Evolutionary conservation across 2,113 vertebrate genomes (phyloP).

Genomic region (Neotragus moschatus): DNA sequence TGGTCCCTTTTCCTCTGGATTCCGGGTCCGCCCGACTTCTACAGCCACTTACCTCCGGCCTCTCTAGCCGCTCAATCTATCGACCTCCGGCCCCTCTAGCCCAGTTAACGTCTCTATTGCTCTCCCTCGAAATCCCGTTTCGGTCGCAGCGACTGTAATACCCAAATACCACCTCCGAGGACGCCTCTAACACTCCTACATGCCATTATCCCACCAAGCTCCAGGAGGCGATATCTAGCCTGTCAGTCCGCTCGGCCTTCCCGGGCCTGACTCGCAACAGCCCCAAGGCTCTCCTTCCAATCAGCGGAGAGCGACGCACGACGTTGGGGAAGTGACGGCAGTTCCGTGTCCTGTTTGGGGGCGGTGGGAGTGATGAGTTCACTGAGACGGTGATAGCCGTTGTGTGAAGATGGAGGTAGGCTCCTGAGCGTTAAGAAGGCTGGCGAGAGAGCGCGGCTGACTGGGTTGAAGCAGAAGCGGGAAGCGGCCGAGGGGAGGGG

Average conservation of each 20-base stretch:
- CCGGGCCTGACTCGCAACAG: not conserved
- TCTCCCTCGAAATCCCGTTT: not conserved
- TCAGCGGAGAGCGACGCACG: conserved; percentile 25
- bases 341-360: not conserved
- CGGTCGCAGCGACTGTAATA: not conserved
- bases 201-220: conserved; percentile 22
- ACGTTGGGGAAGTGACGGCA: conserved; percentile 63
- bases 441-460: not conserved
- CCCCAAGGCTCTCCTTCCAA: not conserved
- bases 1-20: conserved; percentile 62
- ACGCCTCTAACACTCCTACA: not conserved
- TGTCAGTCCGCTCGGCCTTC: not conserved
- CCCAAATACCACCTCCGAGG: not conserved
- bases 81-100: conserved; percentile 34
- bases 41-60: conserved; percentile 59
- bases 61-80: conserved; percentile 54
- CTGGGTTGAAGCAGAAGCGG: not conserved
- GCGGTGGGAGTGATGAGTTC: conserved; percentile 3
- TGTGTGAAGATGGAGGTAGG: conserved; percentile 73
- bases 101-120: conserved; percentile 46
- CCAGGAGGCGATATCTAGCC: conserved; percentile 47
- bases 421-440: not conserved
- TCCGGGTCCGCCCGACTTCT: conserved; percentile 54
- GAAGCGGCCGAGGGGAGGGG: not conserved
- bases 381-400: not conserved